phyloP scores from a whole-genome alignment of 2,797 vertebrate genomes.

The Delichon dasypus region DNA sequence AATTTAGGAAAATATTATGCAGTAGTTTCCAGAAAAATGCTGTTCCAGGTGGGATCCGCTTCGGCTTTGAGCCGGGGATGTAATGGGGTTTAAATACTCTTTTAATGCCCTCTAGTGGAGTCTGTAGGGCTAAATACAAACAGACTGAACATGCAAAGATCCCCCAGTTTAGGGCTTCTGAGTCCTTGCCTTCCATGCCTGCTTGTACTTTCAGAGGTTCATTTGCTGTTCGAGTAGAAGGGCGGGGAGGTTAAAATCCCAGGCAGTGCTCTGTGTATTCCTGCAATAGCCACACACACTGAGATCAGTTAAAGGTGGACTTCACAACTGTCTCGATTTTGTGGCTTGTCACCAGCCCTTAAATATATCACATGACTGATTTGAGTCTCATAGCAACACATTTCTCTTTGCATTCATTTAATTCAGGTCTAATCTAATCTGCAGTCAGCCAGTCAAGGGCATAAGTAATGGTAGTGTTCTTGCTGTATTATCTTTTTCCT shows the following conservation, averaged over 20 bases:
- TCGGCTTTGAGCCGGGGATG: neutral
- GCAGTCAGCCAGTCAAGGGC: neutral
- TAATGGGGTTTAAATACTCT: neutral
- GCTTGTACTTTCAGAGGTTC: neutral
- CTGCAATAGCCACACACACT: neutral
- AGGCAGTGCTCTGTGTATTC: neutral
- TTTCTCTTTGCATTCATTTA: constrained; percentile 52
- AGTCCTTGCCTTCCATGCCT: neutral
- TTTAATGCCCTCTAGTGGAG: constrained; percentile 69
- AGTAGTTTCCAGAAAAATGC: constrained; percentile 23
- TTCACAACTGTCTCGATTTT: constrained; percentile 10
- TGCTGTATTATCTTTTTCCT: neutral
- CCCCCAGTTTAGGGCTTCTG: neutral
- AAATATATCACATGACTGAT: constrained; percentile 36
- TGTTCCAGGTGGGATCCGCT: neutral
- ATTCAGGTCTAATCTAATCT: constrained; percentile 45
- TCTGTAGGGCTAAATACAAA: neutral
- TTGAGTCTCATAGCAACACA: constrained; percentile 61
- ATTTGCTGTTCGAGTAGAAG: neutral
- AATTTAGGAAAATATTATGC: neutral
- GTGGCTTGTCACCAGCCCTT: constrained; percentile 18
- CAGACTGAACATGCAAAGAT: neutral
- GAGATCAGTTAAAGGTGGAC: neutral
- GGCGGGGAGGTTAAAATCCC: neutral
- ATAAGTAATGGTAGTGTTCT: neutral